A percentile compares a stretch with the other conserved stretches of the same genome.
These are phyloP conservation scores for Drosophila imparisetae DNA, from an alignment of 2,888 invertebrate genomes.

Conservation along the genomic window DNA sequence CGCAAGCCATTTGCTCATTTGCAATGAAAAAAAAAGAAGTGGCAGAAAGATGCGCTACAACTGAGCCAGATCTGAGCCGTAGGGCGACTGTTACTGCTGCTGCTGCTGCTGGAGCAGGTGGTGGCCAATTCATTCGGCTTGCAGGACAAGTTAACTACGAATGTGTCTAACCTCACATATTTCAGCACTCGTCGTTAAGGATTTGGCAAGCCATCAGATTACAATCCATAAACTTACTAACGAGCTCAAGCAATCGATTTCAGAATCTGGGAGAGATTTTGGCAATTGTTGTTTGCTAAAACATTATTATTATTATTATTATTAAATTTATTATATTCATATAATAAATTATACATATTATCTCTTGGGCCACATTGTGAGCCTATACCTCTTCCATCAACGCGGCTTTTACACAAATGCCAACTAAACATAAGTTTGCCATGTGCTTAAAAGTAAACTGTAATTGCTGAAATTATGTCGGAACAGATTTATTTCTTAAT, in stretches of 20 bases:
- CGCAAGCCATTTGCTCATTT: conserved; percentile 45
- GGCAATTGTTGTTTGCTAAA: not conserved
- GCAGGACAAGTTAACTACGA: conserved; percentile 17
- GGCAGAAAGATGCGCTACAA: conserved; percentile 1
- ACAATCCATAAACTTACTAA: not conserved
- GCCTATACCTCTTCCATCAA: not conserved
- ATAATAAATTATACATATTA: no score
- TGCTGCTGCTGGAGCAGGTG: conserved; percentile 12
- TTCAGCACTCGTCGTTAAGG: not conserved
- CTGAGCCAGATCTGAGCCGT: conserved; percentile 17
- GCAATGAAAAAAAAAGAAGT: conserved; percentile 32
- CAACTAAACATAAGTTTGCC: not conserved
- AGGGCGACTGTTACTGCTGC: not conserved
- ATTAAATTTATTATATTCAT: not conserved
- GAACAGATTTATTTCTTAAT: conserved; percentile 16
- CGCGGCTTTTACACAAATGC: not conserved
- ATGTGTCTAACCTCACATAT: conserved; percentile 1
- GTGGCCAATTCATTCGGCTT: conserved; percentile 20
- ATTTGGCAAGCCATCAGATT: conserved; percentile 5
- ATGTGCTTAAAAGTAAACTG: not conserved
- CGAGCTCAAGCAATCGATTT: not conserved
- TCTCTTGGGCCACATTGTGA: not conserved
- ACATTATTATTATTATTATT: not conserved
- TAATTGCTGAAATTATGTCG: conserved; percentile 6
- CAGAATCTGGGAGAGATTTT: not conserved